A percentile compares a stretch with the other conserved stretches of the same genome.
Conservation (phyloP, 1,140 invertebrate genomes). For the Musca domestica region DNA sequence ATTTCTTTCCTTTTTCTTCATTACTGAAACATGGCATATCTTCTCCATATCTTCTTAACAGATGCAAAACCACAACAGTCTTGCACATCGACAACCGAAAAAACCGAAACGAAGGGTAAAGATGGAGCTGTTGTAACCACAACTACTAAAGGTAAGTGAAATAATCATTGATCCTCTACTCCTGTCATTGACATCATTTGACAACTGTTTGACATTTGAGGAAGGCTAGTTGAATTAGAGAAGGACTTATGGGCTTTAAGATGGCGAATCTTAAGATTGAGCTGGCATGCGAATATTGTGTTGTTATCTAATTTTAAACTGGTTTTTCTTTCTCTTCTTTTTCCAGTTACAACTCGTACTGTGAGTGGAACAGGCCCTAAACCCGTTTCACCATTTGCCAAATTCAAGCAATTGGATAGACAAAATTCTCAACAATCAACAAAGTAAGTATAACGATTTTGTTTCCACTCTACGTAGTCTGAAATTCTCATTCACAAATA, state of each 20-base stretch:
- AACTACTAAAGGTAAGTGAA: slow-evolving; percentile 46
- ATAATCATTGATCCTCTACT: too few relatives aligned
- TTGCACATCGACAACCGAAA: slow-evolving; percentile 44
- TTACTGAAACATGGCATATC: slow-evolving; percentile 2
- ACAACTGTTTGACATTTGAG: too few relatives aligned
- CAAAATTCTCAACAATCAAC: slow-evolving; percentile 73
- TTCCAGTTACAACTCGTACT: slow-evolving; percentile 65
- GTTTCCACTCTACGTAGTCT: too few relatives aligned
- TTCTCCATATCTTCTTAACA: slow-evolving; percentile 1
- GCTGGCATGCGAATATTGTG: too few relatives aligned
- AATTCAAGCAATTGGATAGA: slow-evolving; percentile 86
- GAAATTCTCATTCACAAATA: too few relatives aligned
- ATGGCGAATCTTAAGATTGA: too few relatives aligned
- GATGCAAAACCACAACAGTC: slow-evolving; percentile 41
- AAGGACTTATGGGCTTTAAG: too few relatives aligned
- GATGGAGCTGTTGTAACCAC: slow-evolving; percentile 51
- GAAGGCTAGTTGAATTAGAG: too few relatives aligned
- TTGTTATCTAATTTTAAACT: too few relatives aligned
- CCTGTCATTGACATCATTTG: too few relatives aligned
- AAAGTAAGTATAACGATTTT: slow-evolving; percentile 61
- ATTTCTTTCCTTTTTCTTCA: slow-evolving; percentile 15
- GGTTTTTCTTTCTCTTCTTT: slow-evolving; percentile 34
- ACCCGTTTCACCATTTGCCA: slow-evolving; percentile 80
- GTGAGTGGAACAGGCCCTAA: slow-evolving; percentile 61
- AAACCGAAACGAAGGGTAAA: slow-evolving; percentile 49